These are phyloP conservation scores for Ceratitis capitata DNA, from an alignment of 1,140 invertebrate genomes.

Conservation along the genomic window DNA sequence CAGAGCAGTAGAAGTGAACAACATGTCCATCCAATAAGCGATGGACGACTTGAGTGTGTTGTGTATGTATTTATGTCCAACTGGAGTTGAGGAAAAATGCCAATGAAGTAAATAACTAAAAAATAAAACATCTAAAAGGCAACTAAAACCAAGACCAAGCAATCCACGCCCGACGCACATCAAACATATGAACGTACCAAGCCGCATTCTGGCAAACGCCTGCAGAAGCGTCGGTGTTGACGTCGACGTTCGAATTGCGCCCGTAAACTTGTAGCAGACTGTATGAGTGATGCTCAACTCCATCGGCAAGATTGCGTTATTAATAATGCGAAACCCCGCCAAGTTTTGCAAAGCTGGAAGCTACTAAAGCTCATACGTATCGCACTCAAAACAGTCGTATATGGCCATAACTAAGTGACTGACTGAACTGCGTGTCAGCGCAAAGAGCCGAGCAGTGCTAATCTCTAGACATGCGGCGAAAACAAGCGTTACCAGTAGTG, in stretches of 20 bases:
- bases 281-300: constrained; percentile 31
- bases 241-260: background rate
- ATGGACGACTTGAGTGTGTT: background rate
- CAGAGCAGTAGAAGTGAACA: too few relatives aligned
- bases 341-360: constrained; percentile 32
- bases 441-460: background rate
- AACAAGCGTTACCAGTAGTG: background rate
- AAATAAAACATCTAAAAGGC: background rate
- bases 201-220: background rate
- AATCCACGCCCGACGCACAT: constrained; percentile 22
- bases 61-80: too few relatives aligned
- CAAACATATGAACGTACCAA: background rate
- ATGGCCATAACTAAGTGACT: background rate
- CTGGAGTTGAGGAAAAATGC: too few relatives aligned
- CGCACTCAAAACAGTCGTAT: background rate
- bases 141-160: background rate
- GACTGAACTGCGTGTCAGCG: constrained; percentile 30
- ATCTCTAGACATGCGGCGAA: constrained; percentile 2
- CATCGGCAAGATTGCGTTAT: constrained; percentile 24
- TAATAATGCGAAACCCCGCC: constrained; percentile 37
- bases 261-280: background rate
- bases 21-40: background rate
- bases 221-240: background rate
- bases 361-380: constrained; percentile 32
- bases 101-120: background rate